Conservation (phyloP, 1,140 invertebrate species). For the Bombus terrestris region DNA sequence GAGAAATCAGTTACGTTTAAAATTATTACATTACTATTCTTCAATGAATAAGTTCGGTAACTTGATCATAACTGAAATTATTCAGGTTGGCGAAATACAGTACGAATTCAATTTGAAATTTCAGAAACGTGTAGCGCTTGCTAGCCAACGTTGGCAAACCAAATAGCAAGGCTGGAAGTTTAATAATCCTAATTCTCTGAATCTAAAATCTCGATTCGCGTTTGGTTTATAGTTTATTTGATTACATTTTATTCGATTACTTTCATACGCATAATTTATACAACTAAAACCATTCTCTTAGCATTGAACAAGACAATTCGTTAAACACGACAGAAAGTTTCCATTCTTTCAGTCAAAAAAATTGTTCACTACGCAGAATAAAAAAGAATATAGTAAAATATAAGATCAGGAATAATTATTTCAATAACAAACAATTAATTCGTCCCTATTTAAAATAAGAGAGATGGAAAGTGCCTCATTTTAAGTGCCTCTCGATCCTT, state of each 20-base stretch:
- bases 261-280: background rate
- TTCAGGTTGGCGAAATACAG: background rate
- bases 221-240: background rate
- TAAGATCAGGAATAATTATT: too few relatives aligned
- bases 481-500: too few relatives aligned
- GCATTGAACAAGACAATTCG: too few relatives aligned
- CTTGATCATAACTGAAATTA: slow-evolving; percentile 8
- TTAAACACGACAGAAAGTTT: too few relatives aligned
- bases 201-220: background rate
- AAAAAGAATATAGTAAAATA: too few relatives aligned
- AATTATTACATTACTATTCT: background rate
- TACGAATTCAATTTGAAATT: slow-evolving; percentile 26
- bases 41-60: background rate
- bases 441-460: too few relatives aligned
- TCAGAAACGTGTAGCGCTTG: slow-evolving; percentile 6
- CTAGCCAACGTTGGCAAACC: background rate
- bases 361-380: too few relatives aligned
- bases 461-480: too few relatives aligned
- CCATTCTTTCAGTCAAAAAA: too few relatives aligned
- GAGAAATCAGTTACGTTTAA: background rate
- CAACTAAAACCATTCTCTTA: background rate
- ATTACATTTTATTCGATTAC: background rate
- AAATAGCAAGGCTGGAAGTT: background rate
- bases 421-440: too few relatives aligned
- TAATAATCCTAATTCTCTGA: slow-evolving; percentile 1